Conservation (phyloP, 2,888 invertebrate species). For the Ypsolopha scabrella region DNA sequence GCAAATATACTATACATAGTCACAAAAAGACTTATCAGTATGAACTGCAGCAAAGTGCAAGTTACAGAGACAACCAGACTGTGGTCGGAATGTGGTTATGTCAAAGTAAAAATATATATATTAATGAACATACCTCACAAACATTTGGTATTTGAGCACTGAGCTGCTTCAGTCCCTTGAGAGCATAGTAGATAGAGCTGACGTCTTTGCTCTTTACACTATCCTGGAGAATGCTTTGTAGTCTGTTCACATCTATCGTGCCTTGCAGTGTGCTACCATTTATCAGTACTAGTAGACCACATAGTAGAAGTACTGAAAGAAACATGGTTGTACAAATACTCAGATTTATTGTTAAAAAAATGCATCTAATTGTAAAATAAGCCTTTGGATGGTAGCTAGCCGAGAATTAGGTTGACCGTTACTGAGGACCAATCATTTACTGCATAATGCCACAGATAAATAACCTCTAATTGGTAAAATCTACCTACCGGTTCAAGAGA, state of each 20-base stretch:
- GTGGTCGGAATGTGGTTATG: too few species aligned
- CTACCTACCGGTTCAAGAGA: too few species aligned
- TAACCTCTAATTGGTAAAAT: neutral
- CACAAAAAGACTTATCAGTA: too few species aligned
- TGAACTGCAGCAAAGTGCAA: too few species aligned
- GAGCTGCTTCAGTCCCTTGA: constrained; percentile 77
- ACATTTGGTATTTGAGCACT: constrained; percentile 71
- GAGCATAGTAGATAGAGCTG: constrained; percentile 77
- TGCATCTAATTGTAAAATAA: neutral
- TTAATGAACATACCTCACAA: constrained; percentile 64
- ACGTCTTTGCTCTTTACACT: constrained; percentile 72
- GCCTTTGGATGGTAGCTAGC: neutral
- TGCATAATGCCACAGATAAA: neutral
- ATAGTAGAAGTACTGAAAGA: constrained; percentile 31
- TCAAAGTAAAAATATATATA: too few species aligned
- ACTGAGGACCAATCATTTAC: too few species aligned
- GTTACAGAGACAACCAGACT: too few species aligned
- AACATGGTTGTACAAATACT: constrained; percentile 4
- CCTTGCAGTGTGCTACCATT: constrained; percentile 44
- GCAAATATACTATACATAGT: too few species aligned
- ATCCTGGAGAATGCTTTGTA: constrained; percentile 51
- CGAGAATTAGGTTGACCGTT: neutral
- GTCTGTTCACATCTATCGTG: constrained; percentile 46
- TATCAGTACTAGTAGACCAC: constrained; percentile 29
- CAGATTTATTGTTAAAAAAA: neutral